Percentiles rank a stretch among this genome's conserved stretches.
Evolutionary conservation across 2,888 invertebrate species (phyloP).

Genomic region (Drosophila barbarae): DNA sequence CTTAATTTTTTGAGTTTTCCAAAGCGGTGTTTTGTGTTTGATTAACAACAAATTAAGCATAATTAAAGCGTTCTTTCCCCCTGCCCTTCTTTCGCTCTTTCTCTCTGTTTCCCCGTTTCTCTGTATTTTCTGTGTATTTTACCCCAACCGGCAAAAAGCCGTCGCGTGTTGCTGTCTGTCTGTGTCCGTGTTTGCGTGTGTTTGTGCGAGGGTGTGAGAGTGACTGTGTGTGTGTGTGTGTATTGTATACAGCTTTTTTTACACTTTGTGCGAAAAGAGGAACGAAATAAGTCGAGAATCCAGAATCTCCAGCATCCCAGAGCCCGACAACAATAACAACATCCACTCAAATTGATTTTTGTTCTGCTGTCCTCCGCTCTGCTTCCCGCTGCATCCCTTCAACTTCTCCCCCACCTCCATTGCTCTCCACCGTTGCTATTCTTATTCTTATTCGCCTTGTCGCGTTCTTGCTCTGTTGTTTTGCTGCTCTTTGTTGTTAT

Average conservation of each 20-base stretch:
- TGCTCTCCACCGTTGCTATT: conserved; percentile 56
- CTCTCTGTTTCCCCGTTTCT: conserved; percentile 15
- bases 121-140: conserved; percentile 17
- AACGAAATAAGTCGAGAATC: conserved; percentile 45
- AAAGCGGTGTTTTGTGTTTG: conserved; percentile 57
- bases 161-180: conserved; percentile 20
- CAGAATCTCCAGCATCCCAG: conserved; percentile 24
- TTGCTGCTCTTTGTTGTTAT: conserved; percentile 68
- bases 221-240: conserved; percentile 13
- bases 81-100: conserved; percentile 22
- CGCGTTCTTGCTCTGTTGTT: conserved; percentile 65
- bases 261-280: conserved; percentile 43
- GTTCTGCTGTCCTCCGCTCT: conserved; percentile 34
- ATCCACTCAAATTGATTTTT: conserved; percentile 65
- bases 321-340: conserved; percentile 13
- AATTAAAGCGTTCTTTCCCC: conserved; percentile 54
- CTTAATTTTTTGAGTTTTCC: conserved; percentile 15
- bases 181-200: conserved; percentile 14
- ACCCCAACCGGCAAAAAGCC: conserved; percentile 17
- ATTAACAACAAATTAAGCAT: conserved; percentile 71
- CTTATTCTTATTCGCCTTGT: conserved; percentile 67
- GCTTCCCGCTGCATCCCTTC: conserved; percentile 5
- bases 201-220: conserved; percentile 10
- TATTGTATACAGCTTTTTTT: conserved; percentile 69
- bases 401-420: conserved; percentile 24